Conservation (phyloP, 2,797 vertebrate species). For the Lutjanus argentimaculatus region DNA sequence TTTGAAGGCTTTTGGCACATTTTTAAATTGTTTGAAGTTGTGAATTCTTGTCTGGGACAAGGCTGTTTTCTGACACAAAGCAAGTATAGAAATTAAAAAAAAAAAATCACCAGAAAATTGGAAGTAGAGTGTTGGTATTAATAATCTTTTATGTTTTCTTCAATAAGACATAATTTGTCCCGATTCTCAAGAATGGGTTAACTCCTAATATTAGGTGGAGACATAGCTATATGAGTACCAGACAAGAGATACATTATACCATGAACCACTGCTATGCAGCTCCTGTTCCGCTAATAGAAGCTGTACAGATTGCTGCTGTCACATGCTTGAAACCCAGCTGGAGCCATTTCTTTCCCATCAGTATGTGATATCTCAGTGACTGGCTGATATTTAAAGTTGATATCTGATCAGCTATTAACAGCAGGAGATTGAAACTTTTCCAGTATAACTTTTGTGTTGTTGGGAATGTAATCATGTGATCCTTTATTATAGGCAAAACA, state of each 20-base stretch:
- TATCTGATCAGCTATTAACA: conserved; percentile 42
- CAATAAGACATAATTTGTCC: too few species aligned
- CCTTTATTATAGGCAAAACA: conserved; percentile 3
- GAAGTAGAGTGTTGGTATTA: too few species aligned
- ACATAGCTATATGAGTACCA: neutral
- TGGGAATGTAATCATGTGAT: conserved; percentile 8
- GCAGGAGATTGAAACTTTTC: neutral
- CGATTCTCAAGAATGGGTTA: neutral
- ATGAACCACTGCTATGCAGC: conserved; percentile 16
- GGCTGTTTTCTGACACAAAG: too few species aligned
- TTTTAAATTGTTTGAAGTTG: too few species aligned
- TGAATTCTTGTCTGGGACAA: too few species aligned
- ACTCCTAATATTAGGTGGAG: conserved; percentile 2
- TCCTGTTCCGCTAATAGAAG: conserved; percentile 42
- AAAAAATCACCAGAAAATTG: too few species aligned
- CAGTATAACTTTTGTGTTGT: conserved; percentile 2
- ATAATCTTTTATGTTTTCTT: too few species aligned
- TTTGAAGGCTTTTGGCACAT: too few species aligned
- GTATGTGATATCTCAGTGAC: conserved; percentile 32
- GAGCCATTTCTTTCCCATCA: conserved; percentile 59
- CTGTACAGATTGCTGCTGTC: conserved; percentile 13
- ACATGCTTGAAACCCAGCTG: conserved; percentile 49
- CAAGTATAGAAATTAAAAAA: too few species aligned
- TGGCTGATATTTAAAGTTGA: conserved; percentile 57
- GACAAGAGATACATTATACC: conserved; percentile 25